phyloP scores from a whole-genome alignment of 2,888 invertebrate genomes.

The Dromius quadrimaculatus region DNA sequence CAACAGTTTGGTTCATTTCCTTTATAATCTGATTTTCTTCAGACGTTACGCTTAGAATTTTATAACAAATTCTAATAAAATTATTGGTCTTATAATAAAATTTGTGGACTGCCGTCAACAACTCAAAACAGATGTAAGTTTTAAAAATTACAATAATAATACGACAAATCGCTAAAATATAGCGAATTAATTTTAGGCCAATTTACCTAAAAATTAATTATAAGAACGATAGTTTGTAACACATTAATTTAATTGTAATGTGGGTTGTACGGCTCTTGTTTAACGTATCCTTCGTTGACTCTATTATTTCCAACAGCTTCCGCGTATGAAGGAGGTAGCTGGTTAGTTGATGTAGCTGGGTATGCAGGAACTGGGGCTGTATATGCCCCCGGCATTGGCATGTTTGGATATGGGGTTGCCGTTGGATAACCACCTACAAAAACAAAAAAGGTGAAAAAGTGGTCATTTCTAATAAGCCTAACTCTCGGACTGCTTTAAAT shows the following conservation, averaged over 20 bases:
- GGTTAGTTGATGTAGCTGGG: conserved; percentile 50
- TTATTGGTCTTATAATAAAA: not conserved
- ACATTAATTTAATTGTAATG: conserved; percentile 49
- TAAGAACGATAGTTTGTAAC: too few relatives aligned
- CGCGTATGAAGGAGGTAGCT: conserved; percentile 54
- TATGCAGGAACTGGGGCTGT: conserved; percentile 46
- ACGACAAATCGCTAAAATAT: too few relatives aligned
- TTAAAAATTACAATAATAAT: too few relatives aligned
- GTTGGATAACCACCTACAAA: not conserved
- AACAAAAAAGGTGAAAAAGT: too few relatives aligned
- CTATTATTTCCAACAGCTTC: conserved; percentile 51
- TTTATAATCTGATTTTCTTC: too few relatives aligned
- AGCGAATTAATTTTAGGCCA: too few relatives aligned
- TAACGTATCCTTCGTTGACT: conserved; percentile 53
- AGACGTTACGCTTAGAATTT: conserved; percentile 4
- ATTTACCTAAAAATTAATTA: too few relatives aligned
- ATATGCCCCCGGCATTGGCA: conserved; percentile 32
- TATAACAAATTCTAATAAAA: conserved; percentile 21
- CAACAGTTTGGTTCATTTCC: too few relatives aligned
- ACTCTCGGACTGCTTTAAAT: not conserved
- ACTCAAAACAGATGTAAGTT: not conserved
- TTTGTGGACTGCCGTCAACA: not conserved
- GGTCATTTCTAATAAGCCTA: too few relatives aligned
- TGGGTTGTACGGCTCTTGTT: conserved; percentile 56
- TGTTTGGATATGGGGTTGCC: conserved; percentile 28